These are phyloP conservation scores for Sebastes iracundus DNA, from an alignment of 2,797 vertebrate species.

Conservation along the genomic window DNA sequence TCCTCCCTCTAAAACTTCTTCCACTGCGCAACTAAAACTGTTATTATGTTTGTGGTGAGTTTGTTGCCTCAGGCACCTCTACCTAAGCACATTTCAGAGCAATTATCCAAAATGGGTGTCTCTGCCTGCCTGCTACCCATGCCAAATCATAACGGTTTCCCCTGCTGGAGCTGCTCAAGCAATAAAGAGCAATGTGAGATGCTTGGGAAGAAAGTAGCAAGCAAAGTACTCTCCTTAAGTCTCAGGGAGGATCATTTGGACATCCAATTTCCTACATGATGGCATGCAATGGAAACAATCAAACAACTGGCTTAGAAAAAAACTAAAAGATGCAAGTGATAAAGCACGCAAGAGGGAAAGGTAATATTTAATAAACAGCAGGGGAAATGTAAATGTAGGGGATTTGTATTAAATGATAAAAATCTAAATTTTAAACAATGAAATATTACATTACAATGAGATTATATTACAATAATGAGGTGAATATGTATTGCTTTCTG, in stretches of 20 bases:
- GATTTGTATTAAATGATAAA: slow-evolving; percentile 20
- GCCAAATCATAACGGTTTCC: slow-evolving; percentile 75
- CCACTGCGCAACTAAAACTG: slow-evolving; percentile 62
- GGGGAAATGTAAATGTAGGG: not conserved
- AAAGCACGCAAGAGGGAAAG: not conserved
- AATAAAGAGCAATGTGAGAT: slow-evolving; percentile 72
- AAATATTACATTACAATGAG: not conserved
- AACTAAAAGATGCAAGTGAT: slow-evolving; percentile 4
- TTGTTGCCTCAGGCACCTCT: slow-evolving; percentile 71
- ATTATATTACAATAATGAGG: not conserved
- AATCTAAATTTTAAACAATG: not conserved
- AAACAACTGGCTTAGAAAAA: not conserved
- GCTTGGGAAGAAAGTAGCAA: slow-evolving; percentile 56
- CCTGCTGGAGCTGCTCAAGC: slow-evolving; percentile 64
- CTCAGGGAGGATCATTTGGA: slow-evolving; percentile 46
- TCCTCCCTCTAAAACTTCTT: slow-evolving; percentile 47
- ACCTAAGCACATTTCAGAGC: slow-evolving; percentile 79
- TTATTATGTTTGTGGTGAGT: slow-evolving; percentile 76
- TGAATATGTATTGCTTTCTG: not conserved
- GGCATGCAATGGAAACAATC: slow-evolving; percentile 24
- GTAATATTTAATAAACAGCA: slow-evolving; percentile 13
- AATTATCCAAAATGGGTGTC: slow-evolving; percentile 81
- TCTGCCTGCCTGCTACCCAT: slow-evolving; percentile 64
- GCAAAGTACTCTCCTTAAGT: slow-evolving; percentile 33
- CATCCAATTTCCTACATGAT: slow-evolving; percentile 39